Base-by-base conservation (phyloP, 1,140 invertebrate species). In the Drosophila ercepeae region DNA sequence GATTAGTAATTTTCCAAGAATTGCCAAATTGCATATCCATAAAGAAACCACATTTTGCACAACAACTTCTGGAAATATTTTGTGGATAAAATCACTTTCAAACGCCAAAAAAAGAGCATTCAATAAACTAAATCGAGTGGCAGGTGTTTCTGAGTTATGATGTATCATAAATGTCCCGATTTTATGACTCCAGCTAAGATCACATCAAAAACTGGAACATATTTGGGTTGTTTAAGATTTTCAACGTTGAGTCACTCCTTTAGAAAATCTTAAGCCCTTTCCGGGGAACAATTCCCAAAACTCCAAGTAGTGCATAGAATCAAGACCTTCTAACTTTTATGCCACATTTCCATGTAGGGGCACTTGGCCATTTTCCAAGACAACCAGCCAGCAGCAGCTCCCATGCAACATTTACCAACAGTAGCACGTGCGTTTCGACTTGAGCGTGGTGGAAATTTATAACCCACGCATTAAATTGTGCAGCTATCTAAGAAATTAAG, bases 401-500 rank as follows among this genome's bases (percentile, higher is more conserved):
- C 18, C 29, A 36, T 39, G 34, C 23, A 16, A 21, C 19, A 44
- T 13, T 49, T 25, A 4, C 23, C 18, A 75, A 81, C 78, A 82
- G 78, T 78, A 83, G 78, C 78, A 82, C 78, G 78, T 84, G 79
- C 55, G 75, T 75, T 64, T 52, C 49, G 48, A 29, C 44, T 59
- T 34, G 23, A 36, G 25, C n/a, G 16, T 23, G 44, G 25, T 65
- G 51, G 60, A 64, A 76, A 79, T 84, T 78, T 86, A 83, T 75
- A 59, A 41, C 81, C 81, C 81, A 84, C 81, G 76, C 82, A 84
- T 57, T 49, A 76, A 73, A 74, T 53, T 69, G 52, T 41, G 54
- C 71, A 76, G 69, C 74, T 86, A 89, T 88, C 83, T 75, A 65
- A 59, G 72, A 89, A 89, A 89, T 89, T 89, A 83, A 88, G 74